These are phyloP conservation scores for Dicyrtoma fusca DNA, from an alignment of 2,888 invertebrate species.

Conservation along the genomic window DNA sequence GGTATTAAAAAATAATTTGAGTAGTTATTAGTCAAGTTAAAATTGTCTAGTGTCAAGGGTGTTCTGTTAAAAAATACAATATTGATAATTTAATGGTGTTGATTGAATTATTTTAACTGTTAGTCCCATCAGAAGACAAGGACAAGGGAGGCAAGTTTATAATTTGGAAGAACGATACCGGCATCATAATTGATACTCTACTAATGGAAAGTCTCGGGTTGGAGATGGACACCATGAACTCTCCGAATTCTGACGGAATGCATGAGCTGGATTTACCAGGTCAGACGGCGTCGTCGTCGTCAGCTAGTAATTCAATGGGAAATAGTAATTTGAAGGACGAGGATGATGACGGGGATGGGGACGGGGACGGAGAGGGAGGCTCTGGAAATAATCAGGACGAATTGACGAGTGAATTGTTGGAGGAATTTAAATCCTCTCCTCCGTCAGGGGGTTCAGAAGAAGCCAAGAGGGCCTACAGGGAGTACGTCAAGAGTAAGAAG, in stretches of 20 bases:
- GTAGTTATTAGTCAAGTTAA: too few species aligned
- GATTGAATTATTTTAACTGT: too few species aligned
- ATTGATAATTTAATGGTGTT: too few species aligned
- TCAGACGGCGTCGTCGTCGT: background rate
- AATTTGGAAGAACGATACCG: too few species aligned
- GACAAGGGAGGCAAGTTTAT: too few species aligned
- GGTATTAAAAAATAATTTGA: too few species aligned
- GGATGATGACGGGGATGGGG: background rate
- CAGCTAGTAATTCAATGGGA: background rate
- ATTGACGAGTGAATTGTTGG: background rate
- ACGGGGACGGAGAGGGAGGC: background rate
- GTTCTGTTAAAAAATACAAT: too few species aligned
- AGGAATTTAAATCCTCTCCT: constrained; percentile 7
- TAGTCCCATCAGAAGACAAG: too few species aligned
- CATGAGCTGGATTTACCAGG: constrained; percentile 29
- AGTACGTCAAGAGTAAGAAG: constrained; percentile 69
- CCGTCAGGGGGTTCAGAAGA: constrained; percentile 17
- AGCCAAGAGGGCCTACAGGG: constrained; percentile 61
- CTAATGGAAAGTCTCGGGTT: too few species aligned
- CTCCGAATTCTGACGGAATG: background rate
- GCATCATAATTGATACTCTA: too few species aligned
- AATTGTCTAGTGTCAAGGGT: too few species aligned
- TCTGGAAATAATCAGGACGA: background rate
- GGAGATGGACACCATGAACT: background rate
- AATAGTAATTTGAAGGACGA: background rate